Evolutionary conservation across 2,113 vertebrate species (phyloP).

Genomic region (Pimephales promelas): DNA sequence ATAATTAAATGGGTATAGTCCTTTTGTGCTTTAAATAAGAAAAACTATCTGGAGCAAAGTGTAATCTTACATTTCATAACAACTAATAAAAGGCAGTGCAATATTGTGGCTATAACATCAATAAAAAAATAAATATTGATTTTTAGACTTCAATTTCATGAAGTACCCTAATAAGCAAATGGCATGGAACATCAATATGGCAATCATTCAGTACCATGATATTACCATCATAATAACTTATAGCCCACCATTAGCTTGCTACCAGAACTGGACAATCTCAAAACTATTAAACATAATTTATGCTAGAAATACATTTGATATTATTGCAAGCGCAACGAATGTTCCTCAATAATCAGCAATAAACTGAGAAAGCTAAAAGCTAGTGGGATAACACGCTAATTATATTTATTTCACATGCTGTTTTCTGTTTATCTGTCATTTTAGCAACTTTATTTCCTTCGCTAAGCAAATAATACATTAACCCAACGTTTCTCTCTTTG

Average conservation of each 20-base stretch:
- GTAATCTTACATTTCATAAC: no score
- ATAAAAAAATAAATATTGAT: no score
- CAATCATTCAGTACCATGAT: not conserved
- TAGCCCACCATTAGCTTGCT: not conserved
- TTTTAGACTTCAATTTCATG: no score
- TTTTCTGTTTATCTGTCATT: not conserved
- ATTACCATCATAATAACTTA: not conserved
- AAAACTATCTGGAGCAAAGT: no score
- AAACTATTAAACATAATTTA: not conserved
- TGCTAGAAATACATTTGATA: not conserved
- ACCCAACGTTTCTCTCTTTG: not conserved
- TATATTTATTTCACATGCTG: not conserved
- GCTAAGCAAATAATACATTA: not conserved
- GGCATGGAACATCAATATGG: not conserved
- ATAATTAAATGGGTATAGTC: no score
- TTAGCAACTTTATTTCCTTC: no score
- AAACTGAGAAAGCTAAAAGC: conserved; percentile 16
- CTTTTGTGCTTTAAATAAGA: no score
- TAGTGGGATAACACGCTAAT: not conserved
- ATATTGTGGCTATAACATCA: no score
- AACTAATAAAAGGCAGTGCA: no score
- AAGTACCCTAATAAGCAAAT: no score
- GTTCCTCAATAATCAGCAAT: not conserved
- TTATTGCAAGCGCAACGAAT: not conserved
- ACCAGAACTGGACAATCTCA: not conserved